Evolutionary conservation across 2,797 vertebrate genomes (phyloP).

Genomic region (Perodicticus potto): DNA sequence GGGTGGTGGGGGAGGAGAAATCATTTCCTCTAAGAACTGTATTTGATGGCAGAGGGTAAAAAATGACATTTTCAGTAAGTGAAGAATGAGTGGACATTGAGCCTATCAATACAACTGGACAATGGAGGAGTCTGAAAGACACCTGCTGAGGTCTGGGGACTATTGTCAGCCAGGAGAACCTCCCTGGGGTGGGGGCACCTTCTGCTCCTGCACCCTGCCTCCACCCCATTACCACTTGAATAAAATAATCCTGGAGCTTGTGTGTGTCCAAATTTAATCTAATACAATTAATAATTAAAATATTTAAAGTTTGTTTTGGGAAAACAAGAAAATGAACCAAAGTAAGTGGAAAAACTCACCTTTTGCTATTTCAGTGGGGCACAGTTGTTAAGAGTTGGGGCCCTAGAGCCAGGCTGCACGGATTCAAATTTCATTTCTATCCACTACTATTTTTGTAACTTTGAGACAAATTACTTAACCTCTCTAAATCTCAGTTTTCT

Average conservation of each 20-base stretch:
- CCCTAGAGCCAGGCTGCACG: background rate
- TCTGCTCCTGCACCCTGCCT: background rate
- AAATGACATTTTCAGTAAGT: slow-evolving; percentile 50
- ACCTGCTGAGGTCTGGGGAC: background rate
- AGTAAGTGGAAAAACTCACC: background rate
- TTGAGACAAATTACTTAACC: background rate
- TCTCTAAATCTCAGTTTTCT: background rate
- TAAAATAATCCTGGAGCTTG: background rate
- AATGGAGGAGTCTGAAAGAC: background rate
- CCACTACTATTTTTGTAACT: background rate
- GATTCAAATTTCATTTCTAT: background rate
- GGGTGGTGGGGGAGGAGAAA: slow-evolving; percentile 21
- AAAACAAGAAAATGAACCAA: slow-evolving; percentile 22
- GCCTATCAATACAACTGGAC: background rate
- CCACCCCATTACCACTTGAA: background rate
- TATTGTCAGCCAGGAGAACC: background rate
- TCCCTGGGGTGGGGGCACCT: too few species aligned
- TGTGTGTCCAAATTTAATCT: background rate
- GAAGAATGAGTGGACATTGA: slow-evolving; percentile 38
- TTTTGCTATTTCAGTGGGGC: background rate
- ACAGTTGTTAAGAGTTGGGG: background rate
- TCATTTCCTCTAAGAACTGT: slow-evolving; percentile 53
- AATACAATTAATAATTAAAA: background rate
- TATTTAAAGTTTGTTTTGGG: background rate
- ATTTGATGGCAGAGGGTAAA: slow-evolving; percentile 57